A percentile compares a stretch with the other conserved stretches of the same genome.
Evolutionary conservation across 2,797 vertebrate species (phyloP).

Genomic region (Urosaurus nigricauda): DNA sequence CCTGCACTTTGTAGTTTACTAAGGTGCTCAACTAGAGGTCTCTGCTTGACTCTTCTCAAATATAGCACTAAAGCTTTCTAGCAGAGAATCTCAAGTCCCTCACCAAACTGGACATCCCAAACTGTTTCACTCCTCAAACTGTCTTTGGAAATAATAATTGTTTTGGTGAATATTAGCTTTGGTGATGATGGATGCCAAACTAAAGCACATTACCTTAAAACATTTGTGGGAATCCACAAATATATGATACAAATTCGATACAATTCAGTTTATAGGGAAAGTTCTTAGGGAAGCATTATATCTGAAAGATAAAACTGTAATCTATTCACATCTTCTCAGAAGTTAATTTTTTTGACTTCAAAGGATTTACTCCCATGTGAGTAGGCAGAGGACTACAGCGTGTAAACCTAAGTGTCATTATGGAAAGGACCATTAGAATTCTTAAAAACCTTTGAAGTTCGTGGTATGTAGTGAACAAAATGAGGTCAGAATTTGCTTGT

Average conservation of each 20-base stretch:
- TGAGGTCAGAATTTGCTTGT: neutral
- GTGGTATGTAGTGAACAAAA: neutral
- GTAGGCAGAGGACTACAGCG: neutral
- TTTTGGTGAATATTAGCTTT: neutral
- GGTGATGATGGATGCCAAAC: neutral
- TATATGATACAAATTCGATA: neutral
- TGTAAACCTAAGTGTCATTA: neutral
- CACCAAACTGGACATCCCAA: no score
- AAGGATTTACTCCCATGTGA: neutral
- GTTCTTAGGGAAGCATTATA: constrained; percentile 5
- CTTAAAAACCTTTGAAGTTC: neutral
- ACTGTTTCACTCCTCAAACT: neutral
- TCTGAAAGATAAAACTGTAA: neutral
- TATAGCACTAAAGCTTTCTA: no score
- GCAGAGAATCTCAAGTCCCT: no score
- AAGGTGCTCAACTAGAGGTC: no score
- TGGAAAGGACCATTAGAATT: neutral
- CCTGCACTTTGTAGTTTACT: no score
- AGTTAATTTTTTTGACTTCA: neutral
- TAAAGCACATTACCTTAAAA: no score
- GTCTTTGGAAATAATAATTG: neutral
- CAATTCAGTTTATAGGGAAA: neutral
- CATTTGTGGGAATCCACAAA: neutral
- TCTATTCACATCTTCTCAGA: neutral
- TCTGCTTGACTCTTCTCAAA: no score